phyloP scores from a whole-genome alignment of 2,888 invertebrate genomes.

The Drosophila siamana region DNA sequence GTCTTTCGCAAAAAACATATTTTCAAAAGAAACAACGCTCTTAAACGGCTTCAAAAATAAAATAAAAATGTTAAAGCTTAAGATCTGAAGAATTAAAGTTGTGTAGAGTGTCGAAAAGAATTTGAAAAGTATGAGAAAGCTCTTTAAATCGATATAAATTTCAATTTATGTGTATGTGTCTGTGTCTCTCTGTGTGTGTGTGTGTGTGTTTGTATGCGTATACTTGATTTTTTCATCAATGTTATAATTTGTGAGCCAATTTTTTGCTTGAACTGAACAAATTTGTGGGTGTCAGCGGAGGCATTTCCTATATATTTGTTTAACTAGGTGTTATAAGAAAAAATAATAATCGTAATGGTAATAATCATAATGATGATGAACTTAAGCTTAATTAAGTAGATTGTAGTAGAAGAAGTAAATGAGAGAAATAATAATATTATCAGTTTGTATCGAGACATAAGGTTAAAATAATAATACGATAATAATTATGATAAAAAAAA shows the following conservation, averaged over 20 bases:
- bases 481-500: constrained; percentile 31
- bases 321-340: constrained; percentile 38
- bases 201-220: constrained; percentile 10
- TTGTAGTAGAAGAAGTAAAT: constrained; percentile 8
- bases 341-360: constrained; percentile 26
- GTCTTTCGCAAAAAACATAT: not conserved
- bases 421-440: constrained; percentile 43
- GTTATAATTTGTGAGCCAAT: constrained; percentile 55
- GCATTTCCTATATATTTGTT: constrained; percentile 67
- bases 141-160: not conserved
- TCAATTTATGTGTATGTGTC: constrained; percentile 5
- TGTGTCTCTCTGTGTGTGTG: constrained; percentile 17
- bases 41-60: constrained; percentile 35
- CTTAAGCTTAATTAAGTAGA: constrained; percentile 51
- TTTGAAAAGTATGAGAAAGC: not conserved
- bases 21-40: constrained; percentile 37
- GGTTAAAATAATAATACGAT: constrained; percentile 50
- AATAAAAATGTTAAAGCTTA: not conserved
- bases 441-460: constrained; percentile 36
- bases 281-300: constrained; percentile 71
- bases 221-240: constrained; percentile 1
- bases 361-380: constrained; percentile 20
- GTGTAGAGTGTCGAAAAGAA: not conserved
- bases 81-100: constrained; percentile 2
- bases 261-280: constrained; percentile 46